Percentiles rank a stretch among this genome's conserved stretches.
phyloP scores from a whole-genome alignment of 2,797 vertebrate species.

The Borostomias antarcticus region DNA sequence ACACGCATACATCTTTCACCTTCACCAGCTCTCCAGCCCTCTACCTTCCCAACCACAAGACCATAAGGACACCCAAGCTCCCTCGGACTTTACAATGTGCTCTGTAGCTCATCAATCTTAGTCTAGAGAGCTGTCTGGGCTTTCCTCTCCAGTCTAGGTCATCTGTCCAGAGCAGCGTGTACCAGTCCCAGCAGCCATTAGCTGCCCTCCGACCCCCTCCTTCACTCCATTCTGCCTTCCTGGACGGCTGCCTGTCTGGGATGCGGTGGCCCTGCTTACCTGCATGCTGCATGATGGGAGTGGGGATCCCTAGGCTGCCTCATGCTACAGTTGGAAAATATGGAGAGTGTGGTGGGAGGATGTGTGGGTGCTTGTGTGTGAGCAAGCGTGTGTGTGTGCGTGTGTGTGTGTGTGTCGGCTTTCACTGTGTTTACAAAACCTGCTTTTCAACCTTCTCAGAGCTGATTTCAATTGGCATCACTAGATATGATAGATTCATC shows the following conservation, averaged over 20 bases:
- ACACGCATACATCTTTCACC: background rate
- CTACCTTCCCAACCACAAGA: no score
- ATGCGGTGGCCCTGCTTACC: slow-evolving; percentile 30
- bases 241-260: slow-evolving; percentile 51
- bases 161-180: slow-evolving; percentile 26
- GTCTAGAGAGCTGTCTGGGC: slow-evolving; percentile 42
- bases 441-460: slow-evolving; percentile 35
- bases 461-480: no score
- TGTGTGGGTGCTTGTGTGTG: background rate
- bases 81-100: no score
- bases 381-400: background rate
- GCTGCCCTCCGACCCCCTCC: slow-evolving; percentile 2
- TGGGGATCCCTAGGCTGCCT: slow-evolving; percentile 34
- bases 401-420: no score
- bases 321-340: slow-evolving; percentile 20
- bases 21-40: no score
- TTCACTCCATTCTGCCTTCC: slow-evolving; percentile 15
- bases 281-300: slow-evolving; percentile 34
- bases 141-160: slow-evolving; percentile 24
- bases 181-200: slow-evolving; percentile 48
- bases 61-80: no score
- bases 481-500: no score
- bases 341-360: background rate
- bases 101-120: slow-evolving; percentile 41
- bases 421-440: background rate